Percentiles rank a stretch among this genome's conserved stretches.
These are phyloP conservation scores for Dendropsophus ebraccatus DNA, from an alignment of 2,113 vertebrate genomes.

Conservation along the genomic window DNA sequence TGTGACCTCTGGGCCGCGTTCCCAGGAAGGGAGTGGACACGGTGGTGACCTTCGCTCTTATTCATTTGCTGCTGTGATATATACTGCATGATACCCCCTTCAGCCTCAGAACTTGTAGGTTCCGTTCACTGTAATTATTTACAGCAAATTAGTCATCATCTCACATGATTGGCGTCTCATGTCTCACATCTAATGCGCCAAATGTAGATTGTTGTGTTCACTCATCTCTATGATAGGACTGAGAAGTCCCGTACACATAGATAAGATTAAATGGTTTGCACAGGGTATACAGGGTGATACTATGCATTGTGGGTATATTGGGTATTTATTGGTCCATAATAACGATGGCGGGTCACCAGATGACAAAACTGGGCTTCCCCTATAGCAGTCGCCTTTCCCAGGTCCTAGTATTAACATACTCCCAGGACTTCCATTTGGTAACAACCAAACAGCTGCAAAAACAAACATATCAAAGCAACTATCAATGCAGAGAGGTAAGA, in stretches of 20 bases:
- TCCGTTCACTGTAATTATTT: neutral
- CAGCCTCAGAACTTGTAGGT: neutral
- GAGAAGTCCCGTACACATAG: too few relatives aligned
- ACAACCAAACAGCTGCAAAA: too few relatives aligned
- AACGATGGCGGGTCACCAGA: too few relatives aligned
- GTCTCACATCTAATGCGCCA: neutral
- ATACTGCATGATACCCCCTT: neutral
- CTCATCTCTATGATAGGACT: neutral
- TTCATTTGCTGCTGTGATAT: neutral
- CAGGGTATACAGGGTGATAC: neutral
- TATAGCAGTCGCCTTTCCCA: too few relatives aligned
- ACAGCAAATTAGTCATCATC: constrained; percentile 13
- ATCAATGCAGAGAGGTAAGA: too few relatives aligned
- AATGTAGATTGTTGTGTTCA: neutral
- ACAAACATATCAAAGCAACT: too few relatives aligned
- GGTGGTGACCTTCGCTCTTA: neutral
- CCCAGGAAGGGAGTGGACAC: constrained; percentile 13
- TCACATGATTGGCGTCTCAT: neutral
- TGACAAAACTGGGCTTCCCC: too few relatives aligned
- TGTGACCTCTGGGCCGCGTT: constrained; percentile 12
- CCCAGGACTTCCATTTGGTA: too few relatives aligned
- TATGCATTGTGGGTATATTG: neutral
- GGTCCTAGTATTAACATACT: too few relatives aligned
- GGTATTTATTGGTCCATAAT: too few relatives aligned
- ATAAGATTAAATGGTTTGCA: neutral